phyloP scores from a whole-genome alignment of 2,888 invertebrate species.

The Drosophila infuscata region DNA sequence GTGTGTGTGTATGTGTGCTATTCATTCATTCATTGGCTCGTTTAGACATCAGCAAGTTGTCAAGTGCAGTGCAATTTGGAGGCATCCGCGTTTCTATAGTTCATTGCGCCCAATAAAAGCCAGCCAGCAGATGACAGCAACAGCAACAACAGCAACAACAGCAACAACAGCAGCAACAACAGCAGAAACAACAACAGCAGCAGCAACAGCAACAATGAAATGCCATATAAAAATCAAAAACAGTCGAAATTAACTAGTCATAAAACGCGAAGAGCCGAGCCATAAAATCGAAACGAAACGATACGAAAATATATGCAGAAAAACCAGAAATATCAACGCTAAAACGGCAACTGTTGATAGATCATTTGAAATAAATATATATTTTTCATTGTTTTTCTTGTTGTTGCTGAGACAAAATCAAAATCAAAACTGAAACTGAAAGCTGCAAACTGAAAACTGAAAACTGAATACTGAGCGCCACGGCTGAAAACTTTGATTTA shows the following conservation, averaged over 20 bases:
- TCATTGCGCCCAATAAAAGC: conserved; percentile 63
- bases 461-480: conserved; percentile 26
- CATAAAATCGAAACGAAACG: conserved; percentile 32
- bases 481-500: conserved; percentile 65
- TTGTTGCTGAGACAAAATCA: conserved; percentile 38
- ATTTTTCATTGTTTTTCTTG: conserved; percentile 23
- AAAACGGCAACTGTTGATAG: conserved; percentile 80
- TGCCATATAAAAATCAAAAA: conserved; percentile 75
- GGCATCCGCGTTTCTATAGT: conserved; percentile 63
- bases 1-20: neutral
- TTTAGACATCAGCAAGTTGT: conserved; percentile 60
- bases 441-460: conserved; percentile 22
- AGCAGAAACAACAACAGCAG: conserved; percentile 9
- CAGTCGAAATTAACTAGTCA: conserved; percentile 77
- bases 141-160: conserved; percentile 22
- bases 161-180: conserved; percentile 19
- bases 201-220: conserved; percentile 34
- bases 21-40: conserved; percentile 34
- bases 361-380: conserved; percentile 63
- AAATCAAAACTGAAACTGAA: conserved; percentile 54
- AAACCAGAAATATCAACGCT: conserved; percentile 52
- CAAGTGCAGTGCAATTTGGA: conserved; percentile 66
- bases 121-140: conserved; percentile 31
- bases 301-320: conserved; percentile 5
- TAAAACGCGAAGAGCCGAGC: conserved; percentile 52